Conservation (phyloP, 2,888 invertebrate species). For the Portevinia maculata region DNA sequence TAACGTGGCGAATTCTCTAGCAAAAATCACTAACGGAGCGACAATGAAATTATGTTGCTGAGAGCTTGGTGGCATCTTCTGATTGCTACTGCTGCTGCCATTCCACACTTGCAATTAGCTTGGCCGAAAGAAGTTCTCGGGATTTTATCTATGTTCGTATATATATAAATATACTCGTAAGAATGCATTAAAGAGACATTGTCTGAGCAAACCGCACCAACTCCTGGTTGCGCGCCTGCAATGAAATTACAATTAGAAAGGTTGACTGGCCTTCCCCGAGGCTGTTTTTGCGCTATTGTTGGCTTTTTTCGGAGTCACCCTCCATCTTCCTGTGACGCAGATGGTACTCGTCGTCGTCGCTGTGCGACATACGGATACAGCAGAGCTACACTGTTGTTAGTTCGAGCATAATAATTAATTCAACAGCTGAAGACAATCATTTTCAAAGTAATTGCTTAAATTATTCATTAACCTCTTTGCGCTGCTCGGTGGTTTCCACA, state of each 20-base stretch:
- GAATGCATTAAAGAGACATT: slow-evolving; percentile 47
- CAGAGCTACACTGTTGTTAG: slow-evolving; percentile 37
- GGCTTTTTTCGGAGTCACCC: not conserved
- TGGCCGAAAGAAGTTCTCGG: slow-evolving; percentile 1
- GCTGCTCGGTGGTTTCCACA: slow-evolving; percentile 5
- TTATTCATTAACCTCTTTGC: slow-evolving; percentile 66
- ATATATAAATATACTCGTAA: not conserved
- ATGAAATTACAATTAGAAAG: slow-evolving; percentile 59
- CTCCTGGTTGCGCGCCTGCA: slow-evolving; percentile 14
- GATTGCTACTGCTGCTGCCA: not conserved
- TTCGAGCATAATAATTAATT: slow-evolving; percentile 68
- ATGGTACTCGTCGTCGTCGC: slow-evolving; percentile 18
- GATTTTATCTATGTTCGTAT: too few relatives aligned
- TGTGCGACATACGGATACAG: too few relatives aligned
- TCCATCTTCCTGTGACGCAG: not conserved
- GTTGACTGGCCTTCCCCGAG: slow-evolving; percentile 51
- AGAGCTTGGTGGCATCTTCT: not conserved
- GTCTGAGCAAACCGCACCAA: slow-evolving; percentile 20
- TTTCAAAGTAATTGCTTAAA: slow-evolving; percentile 66
- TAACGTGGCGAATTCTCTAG: slow-evolving; percentile 38
- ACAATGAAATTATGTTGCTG: slow-evolving; percentile 45
- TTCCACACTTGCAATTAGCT: slow-evolving; percentile 18
- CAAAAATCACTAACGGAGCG: slow-evolving; percentile 42
- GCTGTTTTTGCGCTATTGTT: not conserved
- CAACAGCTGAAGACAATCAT: slow-evolving; percentile 64